A percentile compares a stretch with the other conserved stretches of the same genome.
phyloP scores from a whole-genome alignment of 1,140 invertebrate species.

The Pristionchus pacificus region DNA sequence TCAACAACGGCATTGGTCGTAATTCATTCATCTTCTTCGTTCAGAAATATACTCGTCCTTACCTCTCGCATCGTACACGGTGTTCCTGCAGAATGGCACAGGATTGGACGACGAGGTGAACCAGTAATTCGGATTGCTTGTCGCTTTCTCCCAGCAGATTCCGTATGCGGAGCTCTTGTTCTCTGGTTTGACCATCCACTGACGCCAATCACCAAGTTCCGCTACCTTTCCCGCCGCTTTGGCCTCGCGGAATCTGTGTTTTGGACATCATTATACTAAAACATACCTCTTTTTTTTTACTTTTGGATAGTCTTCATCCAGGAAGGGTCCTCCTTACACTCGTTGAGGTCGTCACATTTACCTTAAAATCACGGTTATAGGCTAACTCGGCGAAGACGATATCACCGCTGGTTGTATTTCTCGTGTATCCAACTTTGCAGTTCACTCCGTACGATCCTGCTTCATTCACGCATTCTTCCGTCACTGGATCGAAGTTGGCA shows the following conservation, averaged over 20 bases:
- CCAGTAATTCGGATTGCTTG: not conserved
- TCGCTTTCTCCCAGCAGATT: not conserved
- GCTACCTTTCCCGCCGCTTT: too few relatives aligned
- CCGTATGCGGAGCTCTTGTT: not conserved
- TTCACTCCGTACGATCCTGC: not conserved
- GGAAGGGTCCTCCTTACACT: not conserved
- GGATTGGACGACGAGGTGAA: too few relatives aligned
- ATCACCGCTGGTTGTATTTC: too few relatives aligned
- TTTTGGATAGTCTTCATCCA: not conserved
- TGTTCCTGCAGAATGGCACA: too few relatives aligned
- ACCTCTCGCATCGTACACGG: too few relatives aligned
- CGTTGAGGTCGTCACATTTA: not conserved
- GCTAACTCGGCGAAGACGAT: not conserved
- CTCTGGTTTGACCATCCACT: not conserved
- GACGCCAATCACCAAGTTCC: not conserved
- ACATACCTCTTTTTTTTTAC: too few relatives aligned
- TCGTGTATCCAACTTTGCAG: not conserved
- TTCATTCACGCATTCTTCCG: not conserved
- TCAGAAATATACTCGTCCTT: too few relatives aligned
- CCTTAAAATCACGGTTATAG: not conserved
- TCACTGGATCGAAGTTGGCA: not conserved
- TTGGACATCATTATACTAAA: too few relatives aligned
- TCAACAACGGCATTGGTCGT: too few relatives aligned
- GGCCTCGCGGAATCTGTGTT: too few relatives aligned
- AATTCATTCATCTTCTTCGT: too few relatives aligned